Evolutionary conservation across 2,888 invertebrate genomes (phyloP).

Genomic region (Pyralis farinalis): DNA sequence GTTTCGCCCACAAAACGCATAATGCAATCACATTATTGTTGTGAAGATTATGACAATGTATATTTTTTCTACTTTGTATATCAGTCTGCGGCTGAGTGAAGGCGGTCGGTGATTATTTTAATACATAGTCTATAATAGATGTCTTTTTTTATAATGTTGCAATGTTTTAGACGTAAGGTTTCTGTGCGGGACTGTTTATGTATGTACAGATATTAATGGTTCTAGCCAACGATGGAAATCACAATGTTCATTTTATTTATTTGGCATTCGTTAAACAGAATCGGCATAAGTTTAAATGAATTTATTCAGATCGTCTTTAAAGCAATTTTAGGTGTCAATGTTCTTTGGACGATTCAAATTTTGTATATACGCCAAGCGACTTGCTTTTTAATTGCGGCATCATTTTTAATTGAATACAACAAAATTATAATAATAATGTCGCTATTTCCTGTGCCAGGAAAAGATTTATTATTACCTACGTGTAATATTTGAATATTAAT

Average conservation of each 20-base stretch:
- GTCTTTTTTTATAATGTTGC: constrained; percentile 57
- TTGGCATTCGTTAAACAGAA: constrained; percentile 6
- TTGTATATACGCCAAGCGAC: constrained; percentile 57
- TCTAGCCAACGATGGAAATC: constrained; percentile 29
- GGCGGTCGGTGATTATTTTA: constrained; percentile 48
- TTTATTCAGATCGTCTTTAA: constrained; percentile 19
- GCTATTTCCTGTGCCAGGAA: constrained; percentile 32
- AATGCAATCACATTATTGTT: constrained; percentile 29
- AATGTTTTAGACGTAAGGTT: constrained; percentile 52
- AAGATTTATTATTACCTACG: constrained; percentile 32
- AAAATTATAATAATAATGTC: constrained; percentile 19
- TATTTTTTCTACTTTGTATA: constrained; percentile 77
- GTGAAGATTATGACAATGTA: constrained; percentile 64
- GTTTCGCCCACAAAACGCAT: constrained; percentile 13
- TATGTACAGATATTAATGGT: constrained; percentile 46
- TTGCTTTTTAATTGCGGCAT: too few species aligned
- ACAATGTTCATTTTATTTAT: constrained; percentile 29
- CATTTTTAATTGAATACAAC: constrained; percentile 11
- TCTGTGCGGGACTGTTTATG: constrained; percentile 52
- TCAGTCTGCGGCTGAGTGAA: constrained; percentile 50
- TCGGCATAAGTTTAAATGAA: constrained; percentile 18
- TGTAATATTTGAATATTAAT: constrained; percentile 47
- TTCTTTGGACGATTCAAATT: constrained; percentile 19
- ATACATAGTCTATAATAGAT: constrained; percentile 46
- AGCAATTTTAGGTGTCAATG: constrained; percentile 9